phyloP scores from a whole-genome alignment of 53 echinoderm and acorn worm species.

The Temnopleurus reevesii region DNA sequence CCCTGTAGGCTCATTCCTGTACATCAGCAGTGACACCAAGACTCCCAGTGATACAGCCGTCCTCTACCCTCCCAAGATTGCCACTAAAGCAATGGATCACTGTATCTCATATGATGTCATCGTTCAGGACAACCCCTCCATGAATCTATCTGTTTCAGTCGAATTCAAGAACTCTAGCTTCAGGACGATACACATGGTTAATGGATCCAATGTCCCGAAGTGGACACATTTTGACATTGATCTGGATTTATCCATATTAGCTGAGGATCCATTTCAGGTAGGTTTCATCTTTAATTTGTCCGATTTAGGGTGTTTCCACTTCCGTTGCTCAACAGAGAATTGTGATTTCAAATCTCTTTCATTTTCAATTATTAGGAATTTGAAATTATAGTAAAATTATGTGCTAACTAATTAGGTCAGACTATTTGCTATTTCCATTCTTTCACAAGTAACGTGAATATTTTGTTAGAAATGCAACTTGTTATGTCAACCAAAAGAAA shows the following conservation, averaged over 20 bases:
- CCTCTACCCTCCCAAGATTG: background rate
- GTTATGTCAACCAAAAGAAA: too few relatives aligned
- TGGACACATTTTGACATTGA: slow-evolving; percentile 10
- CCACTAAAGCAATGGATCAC: slow-evolving; percentile 11
- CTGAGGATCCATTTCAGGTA: slow-evolving; percentile 42
- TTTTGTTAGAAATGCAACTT: too few relatives aligned
- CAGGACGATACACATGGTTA: background rate
- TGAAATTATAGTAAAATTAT: too few relatives aligned
- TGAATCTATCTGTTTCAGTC: background rate
- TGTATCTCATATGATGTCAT: slow-evolving; percentile 10
- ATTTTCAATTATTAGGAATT: too few relatives aligned
- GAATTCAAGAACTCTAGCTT: background rate
- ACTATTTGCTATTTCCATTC: too few relatives aligned
- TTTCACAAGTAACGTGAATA: too few relatives aligned
- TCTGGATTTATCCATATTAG: background rate
- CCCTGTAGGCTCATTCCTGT: slow-evolving; percentile 43
- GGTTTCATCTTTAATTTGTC: too few relatives aligned
- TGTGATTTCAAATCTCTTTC: too few relatives aligned
- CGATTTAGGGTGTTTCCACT: too few relatives aligned
- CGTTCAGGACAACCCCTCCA: slow-evolving; percentile 12
- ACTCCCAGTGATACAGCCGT: background rate
- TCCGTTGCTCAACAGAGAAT: too few relatives aligned
- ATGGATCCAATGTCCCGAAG: background rate
- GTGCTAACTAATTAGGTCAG: too few relatives aligned
- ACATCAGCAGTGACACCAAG: slow-evolving; percentile 24